Percentiles rank a stretch among this genome's conserved stretches.
Conservation (phyloP, 2,888 invertebrate genomes). For the Acholoe squamosa region DNA sequence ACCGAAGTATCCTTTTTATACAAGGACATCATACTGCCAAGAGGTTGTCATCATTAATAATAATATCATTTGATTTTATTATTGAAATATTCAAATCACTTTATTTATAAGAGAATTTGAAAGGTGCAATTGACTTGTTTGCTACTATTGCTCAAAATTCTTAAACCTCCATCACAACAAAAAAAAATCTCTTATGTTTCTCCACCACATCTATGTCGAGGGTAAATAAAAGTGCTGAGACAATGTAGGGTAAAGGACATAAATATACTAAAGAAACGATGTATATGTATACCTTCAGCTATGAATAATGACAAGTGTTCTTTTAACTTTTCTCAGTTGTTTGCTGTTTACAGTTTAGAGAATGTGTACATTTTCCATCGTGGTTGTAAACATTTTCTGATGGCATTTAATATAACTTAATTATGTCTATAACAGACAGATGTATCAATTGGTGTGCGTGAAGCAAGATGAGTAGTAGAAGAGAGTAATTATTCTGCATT, state of each 20-base stretch:
- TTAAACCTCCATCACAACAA: neutral
- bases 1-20: neutral
- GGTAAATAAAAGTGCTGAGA: neutral
- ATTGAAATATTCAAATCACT: neutral
- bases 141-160: neutral
- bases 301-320: neutral
- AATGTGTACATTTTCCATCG: constrained; percentile 58
- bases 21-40: neutral
- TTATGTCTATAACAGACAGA: constrained; percentile 22
- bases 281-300: neutral
- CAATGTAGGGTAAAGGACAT: neutral
- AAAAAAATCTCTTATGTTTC: neutral
- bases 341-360: constrained; percentile 53
- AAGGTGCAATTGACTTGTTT: neutral
- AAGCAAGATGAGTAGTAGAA: constrained; percentile 46
- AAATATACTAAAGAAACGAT: neutral
- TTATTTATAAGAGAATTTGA: neutral
- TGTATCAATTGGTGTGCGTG: constrained; percentile 33
- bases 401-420: constrained; percentile 59
- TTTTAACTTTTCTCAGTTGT: constrained; percentile 22
- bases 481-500: neutral
- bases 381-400: constrained; percentile 60
- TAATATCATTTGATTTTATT: no score
- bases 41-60: neutral
- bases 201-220: neutral